These are phyloP conservation scores for Polyommatus icarus DNA, from an alignment of 2,888 invertebrate species.

Conservation along the genomic window DNA sequence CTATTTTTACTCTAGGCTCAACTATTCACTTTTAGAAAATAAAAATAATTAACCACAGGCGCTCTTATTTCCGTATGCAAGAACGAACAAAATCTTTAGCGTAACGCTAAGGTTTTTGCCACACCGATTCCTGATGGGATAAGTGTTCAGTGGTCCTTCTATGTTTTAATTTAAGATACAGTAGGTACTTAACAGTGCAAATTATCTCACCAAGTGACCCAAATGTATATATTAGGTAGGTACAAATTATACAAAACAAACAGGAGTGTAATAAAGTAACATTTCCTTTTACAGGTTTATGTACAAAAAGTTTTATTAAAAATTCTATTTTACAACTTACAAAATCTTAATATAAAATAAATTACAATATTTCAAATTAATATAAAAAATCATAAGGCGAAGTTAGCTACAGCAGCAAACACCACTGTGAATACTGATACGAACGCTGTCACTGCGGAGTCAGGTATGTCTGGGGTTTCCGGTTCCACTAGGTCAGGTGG, in stretches of 20 bases:
- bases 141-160: too few relatives aligned
- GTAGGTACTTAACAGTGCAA: too few relatives aligned
- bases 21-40: too few relatives aligned
- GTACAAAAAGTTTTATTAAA: neutral
- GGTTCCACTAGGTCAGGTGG: neutral
- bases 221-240: too few relatives aligned
- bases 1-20: too few relatives aligned
- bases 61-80: too few relatives aligned
- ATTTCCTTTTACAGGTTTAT: neutral
- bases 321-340: neutral
- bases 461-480: slow-evolving; percentile 9
- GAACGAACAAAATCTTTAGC: too few relatives aligned
- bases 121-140: too few relatives aligned
- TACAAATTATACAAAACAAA: neutral
- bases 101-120: too few relatives aligned
- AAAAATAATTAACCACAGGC: too few relatives aligned
- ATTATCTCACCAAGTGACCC: too few relatives aligned
- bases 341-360: slow-evolving; percentile 5
- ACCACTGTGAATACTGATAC: slow-evolving; percentile 18
- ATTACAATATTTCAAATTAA: neutral
- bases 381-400: slow-evolving; percentile 3
- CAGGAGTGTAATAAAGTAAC: neutral
- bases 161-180: too few relatives aligned
- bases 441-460: slow-evolving; percentile 7
- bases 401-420: slow-evolving; percentile 20